Base-by-base conservation (phyloP, 2,888 invertebrate genomes). In the Iphiclides podalirius region DNA sequence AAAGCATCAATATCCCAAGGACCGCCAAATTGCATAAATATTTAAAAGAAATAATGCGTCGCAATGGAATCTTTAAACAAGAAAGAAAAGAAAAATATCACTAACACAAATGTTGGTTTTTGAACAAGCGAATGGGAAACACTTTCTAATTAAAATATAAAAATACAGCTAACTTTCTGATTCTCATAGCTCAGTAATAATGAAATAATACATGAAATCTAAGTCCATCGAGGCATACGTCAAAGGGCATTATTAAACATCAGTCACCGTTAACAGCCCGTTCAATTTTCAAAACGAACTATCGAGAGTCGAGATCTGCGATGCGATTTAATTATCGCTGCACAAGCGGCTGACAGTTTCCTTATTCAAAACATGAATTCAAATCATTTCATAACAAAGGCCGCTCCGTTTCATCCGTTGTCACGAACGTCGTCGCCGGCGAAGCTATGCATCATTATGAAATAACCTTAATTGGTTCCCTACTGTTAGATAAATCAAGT, bases 401-500 rank as follows among this genome's bases (percentile, higher is more conserved):
- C 47, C 47, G 42, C 50, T 47, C 33, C n/a, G 48, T 40, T 52
- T 54, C 57, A 59, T 54, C 49, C 47, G 46, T 54, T 63, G 61
- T 60, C 61, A 63, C 59, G 64, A 66, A 63, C 58, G 61, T 36
- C 20, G 47, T 17, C 15, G 46, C 46, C 52, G 40, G 46, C 57
- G 56, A 34, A 38, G 56, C 59, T 53, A 59, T 58, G 54, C 61
- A 71, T 70, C 68, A 70, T 73, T 67, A 68, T 65, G 64, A 61
- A 68, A 64, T 61, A 59, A 63, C 69, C 68, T 65, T 74, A 67
- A 66, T 67, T 72, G 70, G 72, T 74, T 64, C 68, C 68, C 71
- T 63, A 70, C 68, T 69, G 67, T 59, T 70, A 68, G 66, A 67
- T 72, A 67, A 70, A 72, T 66, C 55, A 55, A 49, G 57, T 66